Evolutionary conservation across 2,113 vertebrate species (phyloP), one percentile per base, ranked within the genome.

Genomic region (Pseudorasbora parva): DNA sequence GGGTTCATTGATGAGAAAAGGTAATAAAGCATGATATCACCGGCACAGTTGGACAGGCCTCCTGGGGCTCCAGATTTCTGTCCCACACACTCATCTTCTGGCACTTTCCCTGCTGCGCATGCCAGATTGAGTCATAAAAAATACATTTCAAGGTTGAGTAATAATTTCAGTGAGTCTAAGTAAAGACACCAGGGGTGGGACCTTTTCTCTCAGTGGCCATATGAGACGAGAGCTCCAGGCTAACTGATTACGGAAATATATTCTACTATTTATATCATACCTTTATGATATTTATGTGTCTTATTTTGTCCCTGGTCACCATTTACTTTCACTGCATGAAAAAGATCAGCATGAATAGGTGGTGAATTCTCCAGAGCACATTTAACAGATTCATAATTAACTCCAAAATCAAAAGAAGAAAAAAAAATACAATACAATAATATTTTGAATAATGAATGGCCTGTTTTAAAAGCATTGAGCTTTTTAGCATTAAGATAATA

Each of bases 1-100:
- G 41, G 56, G 74, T 45, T 86, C 82, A 87, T 78, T 86, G 84
- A 89, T 87, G 81, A 76, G 90, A 85, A 89, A 66, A 75, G 72
- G 76, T 56, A 49, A 51, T 64, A 69, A 78, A 83, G 86, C 45
- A 83, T 23, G 73, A 87, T 84, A 43, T 41, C 7, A 8, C 78
- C 57, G 45, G 56, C 23, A 25, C n/a, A 51, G 43, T 49, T 23
- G 33, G 14, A 43, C 47, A 54, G 59, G 76, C 25, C 82, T 45
- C 82, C 47, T 3, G 41, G 11, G 27, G 25, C 19, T 4, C 25
- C 60, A 81, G 82, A 75, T 75, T 76, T 81, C 57, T 45, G 75
- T 57, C 3, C 15, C 49, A 54, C 51, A 54, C 59, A 51, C 14
- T 62, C 23, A 59, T 54, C 25, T 59, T 43, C 54, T 25, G 23